Evolutionary conservation across 2,797 vertebrate genomes (phyloP).

Genomic region (Apogon talboti): DNA sequence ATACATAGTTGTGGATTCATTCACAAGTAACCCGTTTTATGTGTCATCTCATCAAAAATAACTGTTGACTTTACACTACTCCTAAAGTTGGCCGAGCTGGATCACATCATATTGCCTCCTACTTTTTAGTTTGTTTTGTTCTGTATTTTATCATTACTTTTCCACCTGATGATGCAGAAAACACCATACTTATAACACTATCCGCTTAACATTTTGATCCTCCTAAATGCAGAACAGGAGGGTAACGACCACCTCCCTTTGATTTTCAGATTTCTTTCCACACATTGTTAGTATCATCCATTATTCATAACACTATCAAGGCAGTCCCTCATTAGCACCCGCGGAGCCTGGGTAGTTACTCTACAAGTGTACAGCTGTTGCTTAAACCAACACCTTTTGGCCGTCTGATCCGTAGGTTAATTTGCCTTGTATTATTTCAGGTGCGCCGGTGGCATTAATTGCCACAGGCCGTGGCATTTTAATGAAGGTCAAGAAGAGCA

Average conservation of each 20-base stretch:
- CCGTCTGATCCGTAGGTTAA: conserved; percentile 90
- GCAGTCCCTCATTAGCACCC: conserved; percentile 61
- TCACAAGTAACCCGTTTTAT: too few species aligned
- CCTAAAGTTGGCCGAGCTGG: background rate
- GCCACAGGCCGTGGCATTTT: conserved; percentile 83
- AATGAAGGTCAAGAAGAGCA: conserved; percentile 74
- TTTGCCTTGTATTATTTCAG: conserved; percentile 87
- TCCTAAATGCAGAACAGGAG: background rate
- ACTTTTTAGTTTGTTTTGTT: too few species aligned
- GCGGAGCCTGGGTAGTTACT: conserved; percentile 66
- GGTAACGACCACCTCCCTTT: background rate
- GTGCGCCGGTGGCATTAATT: conserved; percentile 84
- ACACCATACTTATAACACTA: background rate
- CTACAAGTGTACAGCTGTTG: conserved; percentile 84
- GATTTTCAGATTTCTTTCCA: conserved; percentile 36
- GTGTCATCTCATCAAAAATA: too few species aligned
- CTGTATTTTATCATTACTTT: too few species aligned
- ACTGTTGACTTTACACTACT: background rate
- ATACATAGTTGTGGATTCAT: too few species aligned
- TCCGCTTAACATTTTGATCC: conserved; percentile 4
- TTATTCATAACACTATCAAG: conserved; percentile 60
- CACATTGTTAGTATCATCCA: conserved; percentile 40
- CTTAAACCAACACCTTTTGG: conserved; percentile 88
- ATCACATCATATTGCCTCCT: background rate
- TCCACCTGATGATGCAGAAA: conserved; percentile 4